Evolutionary conservation across 2,888 invertebrate species (phyloP).

Genomic region (Leptinotarsa haldemani): DNA sequence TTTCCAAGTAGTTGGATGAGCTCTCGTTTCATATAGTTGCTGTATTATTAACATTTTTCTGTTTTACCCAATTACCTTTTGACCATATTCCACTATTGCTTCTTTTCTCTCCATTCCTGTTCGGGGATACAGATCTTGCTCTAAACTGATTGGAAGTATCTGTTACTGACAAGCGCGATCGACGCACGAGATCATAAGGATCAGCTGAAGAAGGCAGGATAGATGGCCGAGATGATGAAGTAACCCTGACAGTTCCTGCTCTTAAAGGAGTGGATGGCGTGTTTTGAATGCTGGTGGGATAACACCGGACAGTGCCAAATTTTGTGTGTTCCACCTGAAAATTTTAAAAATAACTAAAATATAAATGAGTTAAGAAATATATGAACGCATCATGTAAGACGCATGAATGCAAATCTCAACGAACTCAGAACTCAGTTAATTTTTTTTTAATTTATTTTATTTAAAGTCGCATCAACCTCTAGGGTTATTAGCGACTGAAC

Average conservation of each 20-base stretch:
- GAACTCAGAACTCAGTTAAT: too few species aligned
- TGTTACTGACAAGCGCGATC: constrained; percentile 78
- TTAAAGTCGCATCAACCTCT: too few species aligned
- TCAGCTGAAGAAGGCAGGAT: constrained; percentile 73
- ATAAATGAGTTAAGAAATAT: too few species aligned
- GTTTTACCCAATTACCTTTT: constrained; percentile 59
- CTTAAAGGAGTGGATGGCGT: constrained; percentile 62
- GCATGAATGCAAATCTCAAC: too few species aligned
- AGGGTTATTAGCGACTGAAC: too few species aligned
- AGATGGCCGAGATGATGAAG: constrained; percentile 73
- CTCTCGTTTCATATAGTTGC: too few species aligned
- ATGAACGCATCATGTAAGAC: too few species aligned
- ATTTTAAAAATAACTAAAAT: too few species aligned
- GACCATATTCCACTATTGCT: constrained; percentile 49
- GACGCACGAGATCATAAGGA: constrained; percentile 86
- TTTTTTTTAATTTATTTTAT: too few species aligned
- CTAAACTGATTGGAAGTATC: constrained; percentile 57
- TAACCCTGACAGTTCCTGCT: constrained; percentile 75
- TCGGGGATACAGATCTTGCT: constrained; percentile 66
- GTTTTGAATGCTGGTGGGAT: constrained; percentile 57
- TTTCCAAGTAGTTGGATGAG: too few species aligned
- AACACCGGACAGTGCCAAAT: constrained; percentile 75
- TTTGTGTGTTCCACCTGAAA: constrained; percentile 55
- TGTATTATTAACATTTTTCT: constrained; percentile 39
- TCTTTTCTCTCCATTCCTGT: constrained; percentile 47